Evolutionary conservation across 2,888 invertebrate species (phyloP), one percentile per base, ranked within the genome.

Genomic region (Apoderus coryli): DNA sequence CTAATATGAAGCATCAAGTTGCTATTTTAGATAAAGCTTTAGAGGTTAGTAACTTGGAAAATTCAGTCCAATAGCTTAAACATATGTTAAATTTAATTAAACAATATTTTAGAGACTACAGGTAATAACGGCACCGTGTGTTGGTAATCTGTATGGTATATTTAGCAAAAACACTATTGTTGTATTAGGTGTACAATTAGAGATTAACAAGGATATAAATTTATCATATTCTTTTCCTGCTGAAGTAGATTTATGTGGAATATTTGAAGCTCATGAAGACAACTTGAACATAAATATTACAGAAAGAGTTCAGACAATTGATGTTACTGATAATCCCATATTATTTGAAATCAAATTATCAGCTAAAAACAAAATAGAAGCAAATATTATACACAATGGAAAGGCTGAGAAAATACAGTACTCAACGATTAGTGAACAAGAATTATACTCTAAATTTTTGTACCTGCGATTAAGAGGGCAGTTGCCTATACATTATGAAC

Each of bases 321-420:
- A 80, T 51, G 76, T 81, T 45, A 81, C 81, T 29, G 81, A 82
- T 48, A 81, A 80, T 58, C 81, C 81, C 3, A 61, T 81, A 33
- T 62, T 79, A 29, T 57, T 82, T 23, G 62, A 64, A 33, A 63
- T 66, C 43, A 61, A 61, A 11, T 55, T 67, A 37, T 31, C 31
- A 11, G 63, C 68, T 10, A 67, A 65, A 40, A 57, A 60, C 11
- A 65, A 67, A 9, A 56, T 80, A 44, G 65, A 69, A 47, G 67
- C 77, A 7, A 72, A 72, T 40, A 72, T 77, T 50, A 64, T 76
- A 39, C 68, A 76, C 22, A 78, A 80, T 56, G 75, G 76, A 37
- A 73, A 75, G 48, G 60, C 81, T 36, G 74, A 78, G 48, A 64
- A 68, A 39, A 67, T 72, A 1, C 62, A 65, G 23, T 72, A 70